Evolutionary conservation across 2,888 invertebrate species (phyloP).

Genomic region (Idaea dimidiata): DNA sequence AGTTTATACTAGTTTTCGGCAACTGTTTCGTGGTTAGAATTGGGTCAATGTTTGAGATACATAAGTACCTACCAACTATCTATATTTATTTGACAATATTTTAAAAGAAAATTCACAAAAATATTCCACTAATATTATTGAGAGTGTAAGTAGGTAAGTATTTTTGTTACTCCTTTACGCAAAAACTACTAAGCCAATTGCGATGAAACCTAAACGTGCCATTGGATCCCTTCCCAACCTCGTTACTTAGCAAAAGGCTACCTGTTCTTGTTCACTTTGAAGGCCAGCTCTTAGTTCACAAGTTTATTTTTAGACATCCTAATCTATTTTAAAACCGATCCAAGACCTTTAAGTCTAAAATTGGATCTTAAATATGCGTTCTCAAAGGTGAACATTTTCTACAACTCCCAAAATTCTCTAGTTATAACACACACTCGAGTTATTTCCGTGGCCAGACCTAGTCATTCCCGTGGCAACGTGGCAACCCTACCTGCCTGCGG

Average conservation of each 20-base stretch:
- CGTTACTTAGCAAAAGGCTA: too few relatives aligned
- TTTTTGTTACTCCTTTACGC: too few relatives aligned
- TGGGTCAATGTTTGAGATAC: background rate
- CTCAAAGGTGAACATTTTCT: background rate
- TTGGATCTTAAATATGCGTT: background rate
- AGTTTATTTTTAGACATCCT: too few relatives aligned
- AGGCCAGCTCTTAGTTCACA: too few relatives aligned
- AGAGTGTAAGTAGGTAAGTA: too few relatives aligned
- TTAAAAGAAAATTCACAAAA: too few relatives aligned
- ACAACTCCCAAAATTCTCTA: background rate
- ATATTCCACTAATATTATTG: too few relatives aligned
- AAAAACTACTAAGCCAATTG: too few relatives aligned
- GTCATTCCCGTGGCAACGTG: background rate
- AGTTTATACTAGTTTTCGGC: background rate
- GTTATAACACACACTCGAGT: background rate
- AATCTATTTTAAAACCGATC: too few relatives aligned
- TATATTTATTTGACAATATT: background rate
- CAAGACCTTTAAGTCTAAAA: background rate
- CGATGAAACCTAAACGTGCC: too few relatives aligned
- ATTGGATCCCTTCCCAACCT: too few relatives aligned
- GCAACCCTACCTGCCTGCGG: slow-evolving; percentile 1
- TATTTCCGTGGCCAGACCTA: background rate
- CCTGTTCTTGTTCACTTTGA: too few relatives aligned
- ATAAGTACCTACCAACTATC: background rate
- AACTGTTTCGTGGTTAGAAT: background rate